Base-by-base conservation (phyloP, 2,797 vertebrate species). In the Dermochelys coriacea region DNA sequence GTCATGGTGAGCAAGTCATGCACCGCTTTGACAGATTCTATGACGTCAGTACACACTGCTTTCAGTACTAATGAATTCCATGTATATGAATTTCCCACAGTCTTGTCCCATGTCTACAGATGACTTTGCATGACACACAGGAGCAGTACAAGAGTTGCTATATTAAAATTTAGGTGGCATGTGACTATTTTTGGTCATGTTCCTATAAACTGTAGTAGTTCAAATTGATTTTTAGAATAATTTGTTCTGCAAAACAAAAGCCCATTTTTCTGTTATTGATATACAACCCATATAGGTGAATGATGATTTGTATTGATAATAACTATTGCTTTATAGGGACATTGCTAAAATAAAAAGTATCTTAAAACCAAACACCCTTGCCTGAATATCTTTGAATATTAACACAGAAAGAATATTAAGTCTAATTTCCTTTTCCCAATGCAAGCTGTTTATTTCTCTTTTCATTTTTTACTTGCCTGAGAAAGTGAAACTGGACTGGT, bases 351-450 rank as follows among this genome's bases (percentile, higher is more conserved):
- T 75, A 93, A 84, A 96, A 91, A 84, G 94, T 27, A 78, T 64
- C 91, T 34, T 91, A 95, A 94, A 95, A 79, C 71, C 75, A 64
- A 75, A 82, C 41, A 83, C 81, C n/a, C 88, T 61, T 83, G 47
- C 81, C 89, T 80, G 50, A 94, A 79, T 94, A 64, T 77, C 68
- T 92, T 91, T 89, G 27, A 41, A n/a, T 93, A 61, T 41, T 49
- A 93, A 19, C 9, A 90, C 11, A 74, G 57, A 64, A 85, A 84
- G n/a, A 50, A 82, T 15, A 6, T 57, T 91, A 64, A 23, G 34
- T 59, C 27, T 84, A 68, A 85, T 88, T 88, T 16, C 50, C 81
- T 85, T 71, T 31, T 27, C 4, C 15, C 8, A 1, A 7, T 25
- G 3, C 0, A 45, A n/a, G 10, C 47, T n/a, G 34, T 64, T 64